phyloP scores from a whole-genome alignment of 2,797 vertebrate species.

The Lerista edwardsae region DNA sequence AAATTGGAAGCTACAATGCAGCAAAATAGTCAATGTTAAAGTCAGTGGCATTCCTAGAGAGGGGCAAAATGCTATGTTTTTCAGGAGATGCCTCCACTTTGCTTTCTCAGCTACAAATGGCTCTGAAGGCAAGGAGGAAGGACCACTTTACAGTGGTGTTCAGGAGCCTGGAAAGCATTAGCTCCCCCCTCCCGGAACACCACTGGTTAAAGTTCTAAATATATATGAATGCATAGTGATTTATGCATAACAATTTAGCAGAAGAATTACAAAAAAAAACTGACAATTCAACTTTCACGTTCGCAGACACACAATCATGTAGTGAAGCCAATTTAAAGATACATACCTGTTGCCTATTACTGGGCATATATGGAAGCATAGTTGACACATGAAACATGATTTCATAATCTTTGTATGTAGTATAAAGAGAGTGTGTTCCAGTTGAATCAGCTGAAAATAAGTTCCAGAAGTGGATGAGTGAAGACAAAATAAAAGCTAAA shows the following conservation, averaged over 20 bases:
- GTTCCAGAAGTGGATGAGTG: conserved; percentile 58
- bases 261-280: neutral
- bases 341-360: conserved; percentile 95
- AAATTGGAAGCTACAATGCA: conserved; percentile 11
- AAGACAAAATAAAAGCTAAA: conserved; percentile 20
- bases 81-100: no score
- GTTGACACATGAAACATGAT: conserved; percentile 99
- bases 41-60: no score
- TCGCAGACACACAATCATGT: neutral
- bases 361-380: conserved; percentile 95
- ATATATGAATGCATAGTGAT: no score
- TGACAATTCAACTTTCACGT: neutral
- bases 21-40: neutral
- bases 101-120: no score
- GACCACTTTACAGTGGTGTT: no score
- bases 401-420: conserved; percentile 98
- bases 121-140: no score
- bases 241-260: neutral
- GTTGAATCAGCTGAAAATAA: conserved; percentile 90
- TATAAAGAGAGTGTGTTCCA: conserved; percentile 96
- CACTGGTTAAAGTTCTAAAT: no score
- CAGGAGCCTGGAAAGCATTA: no score
- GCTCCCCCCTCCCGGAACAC: no score
- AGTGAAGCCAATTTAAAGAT: conserved; percentile 24
- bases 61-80: no score